Percentiles rank a stretch among this genome's conserved stretches.
Conservation (phyloP, 2,888 invertebrate genomes). For the Hemicrepidius hirtus region DNA sequence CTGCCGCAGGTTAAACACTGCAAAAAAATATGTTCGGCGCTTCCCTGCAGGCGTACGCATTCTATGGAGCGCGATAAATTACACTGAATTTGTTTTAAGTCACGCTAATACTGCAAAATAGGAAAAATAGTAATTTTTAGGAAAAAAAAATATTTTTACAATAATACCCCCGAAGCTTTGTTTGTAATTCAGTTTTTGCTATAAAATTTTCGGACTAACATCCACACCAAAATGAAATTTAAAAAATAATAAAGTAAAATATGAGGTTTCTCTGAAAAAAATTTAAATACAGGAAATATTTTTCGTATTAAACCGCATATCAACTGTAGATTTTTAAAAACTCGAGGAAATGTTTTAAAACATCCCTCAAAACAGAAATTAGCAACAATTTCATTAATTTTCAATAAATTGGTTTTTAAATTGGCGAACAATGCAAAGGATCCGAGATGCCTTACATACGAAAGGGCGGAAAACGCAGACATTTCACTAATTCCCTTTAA, state of each 20-base stretch:
- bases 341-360: not conserved
- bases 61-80: constrained; percentile 62
- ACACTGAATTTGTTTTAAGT: constrained; percentile 61
- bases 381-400: constrained; percentile 31
- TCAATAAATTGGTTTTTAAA: constrained; percentile 40
- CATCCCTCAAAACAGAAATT: constrained; percentile 10
- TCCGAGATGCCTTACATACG: constrained; percentile 44
- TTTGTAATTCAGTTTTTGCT: too few relatives aligned
- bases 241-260: too few relatives aligned
- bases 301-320: not conserved
- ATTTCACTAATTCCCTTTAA: constrained; percentile 52
- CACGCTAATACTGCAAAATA: constrained; percentile 32
- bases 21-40: constrained; percentile 68
- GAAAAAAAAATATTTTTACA: not conserved
- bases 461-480: constrained; percentile 46
- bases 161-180: too few relatives aligned
- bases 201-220: too few relatives aligned
- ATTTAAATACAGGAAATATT: too few relatives aligned
- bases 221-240: too few relatives aligned
- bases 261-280: too few relatives aligned
- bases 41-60: constrained; percentile 69
- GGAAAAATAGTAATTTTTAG: constrained; percentile 21
- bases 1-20: constrained; percentile 68
- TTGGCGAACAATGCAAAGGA: constrained; percentile 37
- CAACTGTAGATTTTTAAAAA: constrained; percentile 7